Evolutionary conservation across 2,113 vertebrate genomes (phyloP).

Genomic region (Agapornis roseicollis): DNA sequence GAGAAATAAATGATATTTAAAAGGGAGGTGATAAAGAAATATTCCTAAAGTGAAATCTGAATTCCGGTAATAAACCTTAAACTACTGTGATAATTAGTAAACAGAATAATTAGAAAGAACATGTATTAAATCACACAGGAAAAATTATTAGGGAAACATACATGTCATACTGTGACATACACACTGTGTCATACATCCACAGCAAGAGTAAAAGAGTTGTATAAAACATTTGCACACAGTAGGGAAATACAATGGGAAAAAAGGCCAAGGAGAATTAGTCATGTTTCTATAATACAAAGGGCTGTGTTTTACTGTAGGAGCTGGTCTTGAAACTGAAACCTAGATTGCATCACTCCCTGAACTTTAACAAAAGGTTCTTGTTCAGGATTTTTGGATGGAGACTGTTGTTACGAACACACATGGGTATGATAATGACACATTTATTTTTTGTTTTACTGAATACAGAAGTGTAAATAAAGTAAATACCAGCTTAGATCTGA

Average conservation of each 20-base stretch:
- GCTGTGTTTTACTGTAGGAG: not conserved
- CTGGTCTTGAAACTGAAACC: not conserved
- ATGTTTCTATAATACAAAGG: not conserved
- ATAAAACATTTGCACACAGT: not conserved
- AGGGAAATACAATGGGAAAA: not conserved
- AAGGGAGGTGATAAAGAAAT: not conserved
- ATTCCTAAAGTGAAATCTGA: slow-evolving; percentile 15
- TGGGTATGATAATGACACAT: not conserved
- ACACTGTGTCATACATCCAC: not conserved
- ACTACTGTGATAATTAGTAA: not conserved
- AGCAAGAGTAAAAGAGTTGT: not conserved
- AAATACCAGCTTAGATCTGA: not conserved
- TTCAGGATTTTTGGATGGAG: not conserved
- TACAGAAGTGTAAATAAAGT: not conserved
- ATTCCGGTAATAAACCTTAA: slow-evolving; percentile 33
- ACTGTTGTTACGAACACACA: not conserved
- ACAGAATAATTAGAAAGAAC: not conserved
- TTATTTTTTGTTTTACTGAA: not conserved
- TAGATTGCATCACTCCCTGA: not conserved
- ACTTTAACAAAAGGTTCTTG: not conserved
- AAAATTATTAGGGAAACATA: not conserved
- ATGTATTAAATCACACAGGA: not conserved
- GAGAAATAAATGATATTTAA: slow-evolving; percentile 41
- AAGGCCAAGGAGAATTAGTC: not conserved
- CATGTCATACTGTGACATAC: not conserved